These are phyloP conservation scores for Myotis pilosus DNA, from an alignment of 2,797 vertebrate genomes.

Conservation along the genomic window DNA sequence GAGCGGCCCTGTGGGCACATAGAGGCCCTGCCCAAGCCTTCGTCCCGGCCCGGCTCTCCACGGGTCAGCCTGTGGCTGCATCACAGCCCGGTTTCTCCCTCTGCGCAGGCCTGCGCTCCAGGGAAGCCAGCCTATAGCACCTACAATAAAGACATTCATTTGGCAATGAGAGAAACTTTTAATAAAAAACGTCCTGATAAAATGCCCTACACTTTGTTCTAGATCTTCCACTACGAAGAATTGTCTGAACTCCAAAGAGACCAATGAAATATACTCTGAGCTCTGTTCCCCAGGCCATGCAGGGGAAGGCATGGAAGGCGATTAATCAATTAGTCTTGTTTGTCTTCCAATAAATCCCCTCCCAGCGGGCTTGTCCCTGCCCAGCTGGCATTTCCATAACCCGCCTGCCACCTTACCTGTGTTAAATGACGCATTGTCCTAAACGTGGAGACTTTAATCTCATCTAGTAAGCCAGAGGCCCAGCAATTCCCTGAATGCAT, in stretches of 20 bases:
- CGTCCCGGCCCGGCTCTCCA: background rate
- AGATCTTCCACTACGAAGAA: constrained; percentile 60
- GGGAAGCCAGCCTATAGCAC: background rate
- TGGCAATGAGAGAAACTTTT: background rate
- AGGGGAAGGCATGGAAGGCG: constrained; percentile 57
- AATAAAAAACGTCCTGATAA: background rate
- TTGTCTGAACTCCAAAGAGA: constrained; percentile 56
- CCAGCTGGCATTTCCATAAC: constrained; percentile 77
- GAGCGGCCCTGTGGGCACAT: accelerated
- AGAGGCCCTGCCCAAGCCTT: background rate
- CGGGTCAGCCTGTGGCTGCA: accelerated
- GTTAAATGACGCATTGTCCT: constrained; percentile 79
- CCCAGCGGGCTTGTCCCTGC: constrained; percentile 66
- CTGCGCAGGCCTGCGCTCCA: no score
- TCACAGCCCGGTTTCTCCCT: background rate
- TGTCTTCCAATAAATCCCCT: constrained; percentile 53
- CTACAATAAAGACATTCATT: background rate
- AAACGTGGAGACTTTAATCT: constrained; percentile 85
- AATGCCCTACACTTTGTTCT: background rate
- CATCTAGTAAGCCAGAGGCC: constrained; percentile 81
- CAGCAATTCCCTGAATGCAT: constrained; percentile 82
- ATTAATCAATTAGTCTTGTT: constrained; percentile 76
- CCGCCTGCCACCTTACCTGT: constrained; percentile 70
- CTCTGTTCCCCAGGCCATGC: constrained; percentile 49
- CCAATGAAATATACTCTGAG: constrained; percentile 21